Conservation (phyloP, 2,113 vertebrate species). For the Tricholaema leucomelas region DNA sequence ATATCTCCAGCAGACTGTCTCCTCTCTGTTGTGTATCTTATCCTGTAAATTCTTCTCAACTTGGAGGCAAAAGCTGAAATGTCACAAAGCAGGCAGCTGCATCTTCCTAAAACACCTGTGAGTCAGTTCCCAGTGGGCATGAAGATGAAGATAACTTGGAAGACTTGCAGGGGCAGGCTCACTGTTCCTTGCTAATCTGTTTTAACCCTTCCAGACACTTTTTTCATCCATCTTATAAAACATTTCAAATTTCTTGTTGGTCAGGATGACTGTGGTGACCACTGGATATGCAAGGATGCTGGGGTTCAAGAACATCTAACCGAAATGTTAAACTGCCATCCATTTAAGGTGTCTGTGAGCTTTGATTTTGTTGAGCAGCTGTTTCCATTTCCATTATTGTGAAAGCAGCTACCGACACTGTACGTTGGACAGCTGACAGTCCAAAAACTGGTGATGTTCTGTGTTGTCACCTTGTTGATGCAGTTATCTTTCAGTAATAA, state of each 20-base stretch:
- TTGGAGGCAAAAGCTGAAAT: slow-evolving; percentile 60
- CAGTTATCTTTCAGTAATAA: background rate
- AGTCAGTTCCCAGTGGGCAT: slow-evolving; percentile 60
- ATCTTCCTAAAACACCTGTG: slow-evolving; percentile 67
- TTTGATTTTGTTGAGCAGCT: background rate
- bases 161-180: slow-evolving; percentile 42
- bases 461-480: background rate
- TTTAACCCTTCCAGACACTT: background rate
- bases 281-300: background rate
- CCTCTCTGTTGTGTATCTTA: slow-evolving; percentile 17
- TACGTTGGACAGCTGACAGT: background rate
- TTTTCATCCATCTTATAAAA: background rate
- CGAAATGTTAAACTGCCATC: background rate
- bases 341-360: background rate
- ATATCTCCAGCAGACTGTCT: slow-evolving; percentile 58
- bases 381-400: background rate
- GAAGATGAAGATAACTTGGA: slow-evolving; percentile 63
- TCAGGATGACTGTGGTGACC: background rate
- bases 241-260: background rate
- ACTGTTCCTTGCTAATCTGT: background rate
- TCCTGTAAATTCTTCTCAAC: slow-evolving; percentile 19
- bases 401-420: background rate
- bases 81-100: slow-evolving; percentile 61
- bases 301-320: background rate
- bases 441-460: background rate